Conservation (phyloP, 2,797 vertebrate species). For the Xiphorhynchus erythropygius region DNA sequence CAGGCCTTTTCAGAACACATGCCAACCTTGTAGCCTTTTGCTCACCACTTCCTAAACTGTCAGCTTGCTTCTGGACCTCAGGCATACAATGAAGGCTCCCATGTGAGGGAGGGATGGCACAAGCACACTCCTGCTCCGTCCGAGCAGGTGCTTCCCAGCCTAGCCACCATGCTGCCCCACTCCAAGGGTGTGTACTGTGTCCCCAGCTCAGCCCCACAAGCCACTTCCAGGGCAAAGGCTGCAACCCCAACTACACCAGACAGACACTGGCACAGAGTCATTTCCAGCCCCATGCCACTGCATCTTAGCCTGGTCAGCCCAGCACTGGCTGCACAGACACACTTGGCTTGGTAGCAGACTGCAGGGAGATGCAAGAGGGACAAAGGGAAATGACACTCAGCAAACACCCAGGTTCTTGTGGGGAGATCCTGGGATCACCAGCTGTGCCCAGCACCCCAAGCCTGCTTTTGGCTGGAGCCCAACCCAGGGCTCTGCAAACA, state of each 20-base stretch:
- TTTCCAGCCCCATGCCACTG: neutral
- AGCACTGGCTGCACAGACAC: neutral
- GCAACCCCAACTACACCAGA: neutral
- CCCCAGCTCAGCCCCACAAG: neutral
- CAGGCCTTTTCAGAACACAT: neutral
- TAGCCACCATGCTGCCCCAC: neutral
- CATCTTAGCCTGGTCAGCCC: neutral
- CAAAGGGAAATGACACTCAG: neutral
- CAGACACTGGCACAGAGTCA: rapidly evolving
- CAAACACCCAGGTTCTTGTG: neutral
- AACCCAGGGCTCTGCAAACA: neutral
- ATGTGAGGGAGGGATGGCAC: rapidly evolving
- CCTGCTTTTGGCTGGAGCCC: neutral
- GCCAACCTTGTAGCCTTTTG: neutral
- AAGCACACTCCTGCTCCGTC: neutral
- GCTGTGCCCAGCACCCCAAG: neutral
- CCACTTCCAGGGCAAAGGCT: neutral
- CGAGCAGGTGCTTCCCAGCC: neutral
- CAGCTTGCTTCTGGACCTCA: neutral
- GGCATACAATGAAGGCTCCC: neutral
- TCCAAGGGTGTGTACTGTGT: rapidly evolving
- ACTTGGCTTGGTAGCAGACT: neutral
- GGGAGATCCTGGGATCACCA: neutral
- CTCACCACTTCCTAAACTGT: neutral
- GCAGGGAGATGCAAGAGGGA: neutral